These are phyloP conservation scores for Chamaetylas fuelleborni DNA, from an alignment of 2,113 vertebrate genomes.

Conservation along the genomic window DNA sequence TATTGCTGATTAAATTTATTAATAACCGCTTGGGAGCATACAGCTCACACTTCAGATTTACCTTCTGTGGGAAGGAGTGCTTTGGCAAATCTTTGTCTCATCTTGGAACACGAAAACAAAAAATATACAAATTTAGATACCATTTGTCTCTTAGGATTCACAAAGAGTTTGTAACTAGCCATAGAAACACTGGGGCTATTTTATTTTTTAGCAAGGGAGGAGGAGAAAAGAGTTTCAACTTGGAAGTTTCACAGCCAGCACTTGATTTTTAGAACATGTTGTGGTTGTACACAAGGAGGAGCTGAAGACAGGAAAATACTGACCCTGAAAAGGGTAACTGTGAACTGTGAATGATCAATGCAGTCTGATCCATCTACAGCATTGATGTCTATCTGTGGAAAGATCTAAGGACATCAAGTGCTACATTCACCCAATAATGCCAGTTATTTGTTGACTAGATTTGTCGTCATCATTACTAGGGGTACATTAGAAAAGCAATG, in stretches of 20 bases:
- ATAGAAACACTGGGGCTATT: neutral
- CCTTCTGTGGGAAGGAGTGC: neutral
- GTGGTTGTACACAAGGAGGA: neutral
- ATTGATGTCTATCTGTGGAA: neutral
- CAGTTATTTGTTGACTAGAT: neutral
- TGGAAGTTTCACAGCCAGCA: neutral
- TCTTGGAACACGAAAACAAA: neutral
- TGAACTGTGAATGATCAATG: neutral
- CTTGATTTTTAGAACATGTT: neutral
- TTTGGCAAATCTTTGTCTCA: neutral
- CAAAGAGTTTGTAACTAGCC: neutral
- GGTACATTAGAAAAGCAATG: neutral
- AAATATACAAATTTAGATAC: neutral
- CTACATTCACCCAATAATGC: neutral
- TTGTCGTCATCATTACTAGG: neutral
- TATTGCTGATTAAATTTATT: conserved; percentile 3
- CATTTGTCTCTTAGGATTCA: neutral
- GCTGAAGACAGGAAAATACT: conserved; percentile 17
- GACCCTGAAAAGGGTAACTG: neutral
- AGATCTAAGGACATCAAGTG: neutral
- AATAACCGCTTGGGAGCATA: neutral
- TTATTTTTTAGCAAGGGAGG: neutral
- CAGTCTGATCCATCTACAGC: conserved; percentile 11
- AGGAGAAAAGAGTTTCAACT: neutral
- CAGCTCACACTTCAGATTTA: neutral